These are phyloP conservation scores for Oscheius onirici DNA, from an alignment of 2,888 invertebrate species.

Conservation along the genomic window DNA sequence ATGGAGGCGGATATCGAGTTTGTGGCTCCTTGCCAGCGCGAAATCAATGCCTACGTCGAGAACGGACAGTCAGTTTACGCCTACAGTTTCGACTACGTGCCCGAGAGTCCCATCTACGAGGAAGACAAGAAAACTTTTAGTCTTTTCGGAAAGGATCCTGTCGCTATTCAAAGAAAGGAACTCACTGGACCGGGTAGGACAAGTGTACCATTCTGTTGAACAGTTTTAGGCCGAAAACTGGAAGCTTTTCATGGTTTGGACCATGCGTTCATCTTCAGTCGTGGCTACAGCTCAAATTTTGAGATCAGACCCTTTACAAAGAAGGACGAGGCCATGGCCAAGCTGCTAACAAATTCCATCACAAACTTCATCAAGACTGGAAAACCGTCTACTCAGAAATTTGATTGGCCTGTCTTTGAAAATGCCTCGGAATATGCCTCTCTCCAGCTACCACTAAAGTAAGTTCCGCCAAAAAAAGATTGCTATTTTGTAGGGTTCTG, in stretches of 20 bases:
- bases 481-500: conserved; percentile 49
- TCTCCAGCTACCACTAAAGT: conserved; percentile 66
- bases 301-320: conserved; percentile 66
- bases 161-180: conserved; percentile 39
- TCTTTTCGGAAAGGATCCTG: conserved; percentile 66
- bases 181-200: neutral
- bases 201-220: neutral
- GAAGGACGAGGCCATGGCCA: conserved; percentile 65
- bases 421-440: conserved; percentile 56
- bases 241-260: conserved; percentile 71
- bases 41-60: conserved; percentile 63
- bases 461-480: conserved; percentile 7
- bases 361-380: conserved; percentile 66
- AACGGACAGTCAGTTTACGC: conserved; percentile 62
- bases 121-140: conserved; percentile 58
- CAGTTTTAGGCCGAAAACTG: conserved; percentile 44
- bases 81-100: conserved; percentile 71
- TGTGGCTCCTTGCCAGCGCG: conserved; percentile 69
- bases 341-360: conserved; percentile 64
- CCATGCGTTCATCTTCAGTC: conserved; percentile 70
- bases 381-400: conserved; percentile 51
- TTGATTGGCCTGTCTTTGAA: conserved; percentile 58
- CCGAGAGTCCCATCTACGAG: conserved; percentile 66
- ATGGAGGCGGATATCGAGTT: conserved; percentile 71
- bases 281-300: conserved; percentile 65